A percentile compares a stretch with the other conserved stretches of the same genome.
Evolutionary conservation across 2,888 invertebrate genomes (phyloP).

Genomic region (Mimumesa dahlbomi): DNA sequence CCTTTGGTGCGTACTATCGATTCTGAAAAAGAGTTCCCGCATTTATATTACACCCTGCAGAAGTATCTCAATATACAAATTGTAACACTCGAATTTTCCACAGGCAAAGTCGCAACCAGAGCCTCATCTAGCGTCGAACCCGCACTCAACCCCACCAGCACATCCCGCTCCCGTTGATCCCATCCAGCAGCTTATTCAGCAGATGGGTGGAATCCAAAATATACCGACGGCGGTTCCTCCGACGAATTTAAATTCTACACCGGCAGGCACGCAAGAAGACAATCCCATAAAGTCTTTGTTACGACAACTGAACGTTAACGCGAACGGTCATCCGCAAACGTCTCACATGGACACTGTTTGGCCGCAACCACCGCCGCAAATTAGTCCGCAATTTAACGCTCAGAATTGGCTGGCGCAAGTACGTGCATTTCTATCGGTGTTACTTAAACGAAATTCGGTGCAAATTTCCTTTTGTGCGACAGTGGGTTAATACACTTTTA

Average conservation of each 20-base stretch:
- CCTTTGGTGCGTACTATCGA: no score
- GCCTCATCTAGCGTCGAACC: conserved; percentile 69
- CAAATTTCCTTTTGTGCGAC: no score
- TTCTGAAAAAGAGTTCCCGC: no score
- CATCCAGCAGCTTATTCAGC: conserved; percentile 81
- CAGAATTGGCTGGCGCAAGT: conserved; percentile 78
- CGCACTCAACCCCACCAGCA: conserved; percentile 66
- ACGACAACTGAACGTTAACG: conserved; percentile 79
- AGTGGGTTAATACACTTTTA: no score
- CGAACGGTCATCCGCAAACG: conserved; percentile 71
- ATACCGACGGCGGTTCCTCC: conserved; percentile 76
- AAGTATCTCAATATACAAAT: no score
- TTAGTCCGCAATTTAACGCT: conserved; percentile 73
- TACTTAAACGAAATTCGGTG: no score
- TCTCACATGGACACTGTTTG: conserved; percentile 76
- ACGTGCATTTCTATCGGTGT: neutral
- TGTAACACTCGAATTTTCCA: conserved; percentile 60
- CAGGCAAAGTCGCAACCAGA: conserved; percentile 73
- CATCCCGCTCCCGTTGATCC: conserved; percentile 80
- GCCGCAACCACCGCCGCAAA: conserved; percentile 76
- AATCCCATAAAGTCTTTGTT: conserved; percentile 82
- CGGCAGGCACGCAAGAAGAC: conserved; percentile 73
- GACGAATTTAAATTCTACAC: conserved; percentile 65
- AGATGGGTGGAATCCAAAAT: conserved; percentile 81
- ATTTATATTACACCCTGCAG: no score